Evolutionary conservation across 1,140 invertebrate species (phyloP), one percentile per base, ranked within the genome.

Genomic region (Reticulitermes speratus): DNA sequence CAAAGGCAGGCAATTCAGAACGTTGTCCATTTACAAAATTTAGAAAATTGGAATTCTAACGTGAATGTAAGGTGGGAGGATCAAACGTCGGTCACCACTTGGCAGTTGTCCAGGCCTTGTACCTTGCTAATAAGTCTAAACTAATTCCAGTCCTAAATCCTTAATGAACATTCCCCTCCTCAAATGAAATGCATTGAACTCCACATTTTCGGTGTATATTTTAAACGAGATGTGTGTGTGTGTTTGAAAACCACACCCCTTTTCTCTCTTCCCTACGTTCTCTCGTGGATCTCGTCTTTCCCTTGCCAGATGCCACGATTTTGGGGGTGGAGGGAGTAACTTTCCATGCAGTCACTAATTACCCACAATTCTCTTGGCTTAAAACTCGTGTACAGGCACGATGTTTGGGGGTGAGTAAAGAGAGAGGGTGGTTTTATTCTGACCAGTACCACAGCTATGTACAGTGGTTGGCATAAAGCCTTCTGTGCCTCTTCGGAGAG

Each of bases 81-180:
- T 9, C 6, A n/a, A 25, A 6, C 65, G n/a, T 75, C 59, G 65
- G 65, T 75, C 65, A 75, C 65, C 52, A 38, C 38, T 38, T 75
- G 65, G 65, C 65, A 75, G n/a, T 25, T n/a, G n/a, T 9, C 65
- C 65, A 75, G n/a, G n/a, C 16, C 65, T 75, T 75, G 65, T 75
- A 75, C 65, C 65, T 75, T 75, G 65, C 65, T 75, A 75, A 75
- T 75, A 75, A 75, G 65, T 75, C 65, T 75, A 75, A n/a, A 75
- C 7, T 75, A 75, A 75, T 75, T 30, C n/a, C 65, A 75, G 65
- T 9, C 65, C 65, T 30, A 75, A 75, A 75, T 75, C 65, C 65
- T 75, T 75, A 75, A 75, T 25, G 65, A 75, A 30, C 65, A 65
- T 75, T 25, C 25, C 65, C 52, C 7, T 30, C 65, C n/a, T 75